Conservation (phyloP, 2,888 invertebrate genomes). For the Drosophila putrida region DNA sequence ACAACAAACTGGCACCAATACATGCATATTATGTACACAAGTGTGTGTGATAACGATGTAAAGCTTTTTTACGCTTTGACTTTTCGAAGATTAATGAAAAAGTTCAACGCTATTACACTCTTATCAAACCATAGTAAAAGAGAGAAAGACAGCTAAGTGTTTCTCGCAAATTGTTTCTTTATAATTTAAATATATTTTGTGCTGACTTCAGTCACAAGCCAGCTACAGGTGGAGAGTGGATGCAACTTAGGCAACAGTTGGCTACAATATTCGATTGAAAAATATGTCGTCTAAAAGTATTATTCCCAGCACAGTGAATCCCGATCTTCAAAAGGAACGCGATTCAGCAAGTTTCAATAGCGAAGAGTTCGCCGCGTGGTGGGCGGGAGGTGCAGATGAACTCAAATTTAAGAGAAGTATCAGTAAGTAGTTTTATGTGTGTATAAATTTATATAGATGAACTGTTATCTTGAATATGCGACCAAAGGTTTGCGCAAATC, state of each 20-base stretch:
- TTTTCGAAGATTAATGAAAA: neutral
- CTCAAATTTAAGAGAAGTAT: conserved; percentile 55
- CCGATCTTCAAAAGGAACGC: conserved; percentile 90
- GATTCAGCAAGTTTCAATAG: conserved; percentile 90
- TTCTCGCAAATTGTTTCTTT: neutral
- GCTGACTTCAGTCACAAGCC: conserved; percentile 25
- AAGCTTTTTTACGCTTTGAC: conserved; percentile 6
- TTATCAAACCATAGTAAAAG: neutral
- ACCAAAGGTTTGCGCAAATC: conserved; percentile 24
- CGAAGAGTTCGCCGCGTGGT: conserved; percentile 90
- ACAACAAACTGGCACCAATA: too few relatives aligned
- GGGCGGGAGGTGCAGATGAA: conserved; percentile 90
- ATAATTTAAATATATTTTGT: neutral
- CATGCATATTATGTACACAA: neutral
- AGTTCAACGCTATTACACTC: neutral
- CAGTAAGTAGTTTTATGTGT: conserved; percentile 52
- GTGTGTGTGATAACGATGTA: neutral
- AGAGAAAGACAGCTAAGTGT: conserved; percentile 15
- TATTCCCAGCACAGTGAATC: conserved; percentile 86
- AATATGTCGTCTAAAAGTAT: conserved; percentile 57
- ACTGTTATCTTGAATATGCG: conserved; percentile 13
- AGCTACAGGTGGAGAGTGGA: conserved; percentile 16
- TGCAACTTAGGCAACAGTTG: neutral
- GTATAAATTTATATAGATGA: neutral
- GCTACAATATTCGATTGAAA: neutral